Evolutionary conservation across 2,888 invertebrate species (phyloP), one percentile per base, ranked within the genome.

Genomic region (Drosophila mercatorum): DNA sequence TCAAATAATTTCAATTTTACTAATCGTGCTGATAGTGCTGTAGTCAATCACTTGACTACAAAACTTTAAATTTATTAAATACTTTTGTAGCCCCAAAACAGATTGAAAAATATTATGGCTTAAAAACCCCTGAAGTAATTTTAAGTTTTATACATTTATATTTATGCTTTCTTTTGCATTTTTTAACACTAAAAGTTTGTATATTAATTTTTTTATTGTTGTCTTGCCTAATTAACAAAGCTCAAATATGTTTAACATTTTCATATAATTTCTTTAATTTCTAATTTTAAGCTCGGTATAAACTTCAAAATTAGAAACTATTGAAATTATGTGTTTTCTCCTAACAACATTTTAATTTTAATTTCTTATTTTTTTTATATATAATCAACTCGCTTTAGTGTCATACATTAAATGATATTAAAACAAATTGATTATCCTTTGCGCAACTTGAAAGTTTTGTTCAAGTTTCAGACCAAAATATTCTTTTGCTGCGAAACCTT

Each of bases 351-450:
- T 26, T 52, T 49, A 0, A 26, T 52, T 49, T 2, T 26, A 22
- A 0, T 14, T 40, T 22, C 5, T 26, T 0, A 7, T 40, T 11
- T 7, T 26, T 10, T 4, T 3, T 38, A 34, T 5, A 10, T 38
- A 68, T 26, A 2, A 72, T 76, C 40, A 60, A 57, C 14, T 83
- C 28, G 49, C 46, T 62, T 66, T 38, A 38, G 47, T 71, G 53
- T 68, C 65, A 14, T 17, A 12, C n/a, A 12, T 22, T n/a, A 0
- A 8, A n/a, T 8, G 61, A 69, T 38, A 31, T 38, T 63, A 44
- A 52, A 34, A 43, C 2, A 8, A 63, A 8, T 62, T 72, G 51
- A 49, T 68, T 34, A 22, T 44, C n/a, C n/a, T 34, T 49, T 12
- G 5, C n/a, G 12, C 5, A 56, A 57, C 8, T 40, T n/a, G 5